These are phyloP conservation scores for Labroides dimidiatus DNA, from an alignment of 2,797 vertebrate genomes.

Conservation along the genomic window DNA sequence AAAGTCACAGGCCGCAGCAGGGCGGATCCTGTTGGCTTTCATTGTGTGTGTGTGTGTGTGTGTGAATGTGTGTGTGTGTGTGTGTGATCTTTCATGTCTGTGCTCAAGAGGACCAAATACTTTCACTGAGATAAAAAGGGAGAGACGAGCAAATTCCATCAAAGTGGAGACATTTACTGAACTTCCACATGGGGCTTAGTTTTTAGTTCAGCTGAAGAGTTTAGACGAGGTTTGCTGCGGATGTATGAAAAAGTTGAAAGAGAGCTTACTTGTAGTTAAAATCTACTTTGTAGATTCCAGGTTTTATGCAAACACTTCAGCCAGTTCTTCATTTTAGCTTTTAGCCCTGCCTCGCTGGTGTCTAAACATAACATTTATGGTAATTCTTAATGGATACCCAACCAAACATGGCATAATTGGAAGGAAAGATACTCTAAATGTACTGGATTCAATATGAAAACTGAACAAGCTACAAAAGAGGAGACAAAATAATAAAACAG, in stretches of 20 bases:
- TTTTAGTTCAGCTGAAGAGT: background rate
- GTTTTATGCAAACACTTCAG: background rate
- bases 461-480: too few relatives aligned
- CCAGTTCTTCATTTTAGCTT: background rate
- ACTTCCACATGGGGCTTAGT: background rate
- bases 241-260: background rate
- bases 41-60: background rate
- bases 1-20: conserved; percentile 50
- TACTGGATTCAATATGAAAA: too few relatives aligned
- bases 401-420: background rate
- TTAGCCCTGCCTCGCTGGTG: too few relatives aligned
- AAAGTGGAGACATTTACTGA: conserved; percentile 6
- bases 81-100: conserved; percentile 40
- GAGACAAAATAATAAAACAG: too few relatives aligned
- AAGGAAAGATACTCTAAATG: too few relatives aligned
- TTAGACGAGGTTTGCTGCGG: background rate
- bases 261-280: background rate
- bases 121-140: conserved; percentile 35
- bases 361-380: too few relatives aligned
- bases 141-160: conserved; percentile 3
- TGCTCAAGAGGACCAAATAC: conserved; percentile 45
- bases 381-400: background rate
- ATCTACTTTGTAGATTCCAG: background rate
- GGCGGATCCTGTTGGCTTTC: conserved; percentile 24
- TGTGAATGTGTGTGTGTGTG: conserved; percentile 1